phyloP scores from a whole-genome alignment of 1,140 invertebrate species.

The Scaptomyza pallida region DNA sequence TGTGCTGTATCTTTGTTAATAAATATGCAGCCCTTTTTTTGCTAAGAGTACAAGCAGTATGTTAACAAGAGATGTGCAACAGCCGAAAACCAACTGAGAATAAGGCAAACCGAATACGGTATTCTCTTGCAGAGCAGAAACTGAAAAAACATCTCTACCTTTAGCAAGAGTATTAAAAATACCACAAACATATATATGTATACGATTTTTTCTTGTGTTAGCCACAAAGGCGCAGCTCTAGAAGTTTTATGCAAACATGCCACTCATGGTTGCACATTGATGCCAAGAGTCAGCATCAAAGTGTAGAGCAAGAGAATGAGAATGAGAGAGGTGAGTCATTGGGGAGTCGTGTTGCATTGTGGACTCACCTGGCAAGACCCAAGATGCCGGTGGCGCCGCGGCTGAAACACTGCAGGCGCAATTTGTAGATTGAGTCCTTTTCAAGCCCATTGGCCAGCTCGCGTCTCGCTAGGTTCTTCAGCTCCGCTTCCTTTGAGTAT shows the following conservation, averaged over 20 bases:
- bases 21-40: constrained; percentile 23
- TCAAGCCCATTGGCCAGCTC: constrained; percentile 85
- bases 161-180: background rate
- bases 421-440: constrained; percentile 92
- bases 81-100: background rate
- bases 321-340: background rate
- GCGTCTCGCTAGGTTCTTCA: constrained; percentile 90
- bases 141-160: too few relatives aligned
- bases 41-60: background rate
- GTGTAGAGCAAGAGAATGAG: background rate
- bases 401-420: constrained; percentile 92
- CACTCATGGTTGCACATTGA: constrained; percentile 13
- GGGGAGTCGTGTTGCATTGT: background rate
- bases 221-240: background rate
- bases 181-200: background rate
- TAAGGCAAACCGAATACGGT: background rate
- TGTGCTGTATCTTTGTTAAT: constrained; percentile 35
- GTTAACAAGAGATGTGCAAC: constrained; percentile 11
- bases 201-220: background rate
- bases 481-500: constrained; percentile 90
- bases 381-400: constrained; percentile 95
- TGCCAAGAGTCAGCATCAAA: background rate
- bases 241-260: constrained; percentile 22
- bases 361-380: constrained; percentile 89
- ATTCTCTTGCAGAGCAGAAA: constrained; percentile 2